A percentile compares a stretch with the other conserved stretches of the same genome.
phyloP scores from a whole-genome alignment of 2,113 vertebrate species.

The Sinocyclocheilus anophthalmus region DNA sequence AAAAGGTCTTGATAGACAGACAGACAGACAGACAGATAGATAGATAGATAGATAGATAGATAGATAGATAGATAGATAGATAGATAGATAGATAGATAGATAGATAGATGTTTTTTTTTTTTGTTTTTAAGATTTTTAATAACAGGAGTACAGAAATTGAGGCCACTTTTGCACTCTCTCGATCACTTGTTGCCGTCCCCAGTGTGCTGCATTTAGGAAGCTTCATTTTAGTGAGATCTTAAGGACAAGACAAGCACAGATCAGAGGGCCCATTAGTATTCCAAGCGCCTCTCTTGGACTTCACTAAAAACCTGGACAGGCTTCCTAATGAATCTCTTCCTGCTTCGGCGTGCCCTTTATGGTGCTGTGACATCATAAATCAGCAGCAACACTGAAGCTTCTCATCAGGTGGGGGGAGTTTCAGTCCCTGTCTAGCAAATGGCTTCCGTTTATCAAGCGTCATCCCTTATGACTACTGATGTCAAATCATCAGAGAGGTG shows the following conservation, averaged over 20 bases:
- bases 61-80: neutral
- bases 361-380: slow-evolving; percentile 73
- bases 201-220: slow-evolving; percentile 44
- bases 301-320: slow-evolving; percentile 69
- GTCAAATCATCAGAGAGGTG: slow-evolving; percentile 30
- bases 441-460: slow-evolving; percentile 35
- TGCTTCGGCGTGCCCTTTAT: slow-evolving; percentile 64
- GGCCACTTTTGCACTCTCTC: neutral
- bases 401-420: slow-evolving; percentile 50
- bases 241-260: slow-evolving; percentile 66
- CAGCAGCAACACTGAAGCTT: slow-evolving; percentile 67
- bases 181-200: neutral
- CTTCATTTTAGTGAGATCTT: slow-evolving; percentile 51
- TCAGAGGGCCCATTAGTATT: slow-evolving; percentile 75
- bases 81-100: neutral
- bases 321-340: slow-evolving; percentile 74
- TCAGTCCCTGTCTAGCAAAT: slow-evolving; percentile 22
- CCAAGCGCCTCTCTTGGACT: slow-evolving; percentile 60
- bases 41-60: no score
- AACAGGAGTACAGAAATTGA: no score
- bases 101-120: no score
- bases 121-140: no score
- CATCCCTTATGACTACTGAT: slow-evolving; percentile 49
- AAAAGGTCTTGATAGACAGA: no score
- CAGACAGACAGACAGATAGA: no score